Evolutionary conservation across 37 sponge, comb jelly and placozoan genomes (phyloP).

Genomic region (Hormiphora californensis): DNA sequence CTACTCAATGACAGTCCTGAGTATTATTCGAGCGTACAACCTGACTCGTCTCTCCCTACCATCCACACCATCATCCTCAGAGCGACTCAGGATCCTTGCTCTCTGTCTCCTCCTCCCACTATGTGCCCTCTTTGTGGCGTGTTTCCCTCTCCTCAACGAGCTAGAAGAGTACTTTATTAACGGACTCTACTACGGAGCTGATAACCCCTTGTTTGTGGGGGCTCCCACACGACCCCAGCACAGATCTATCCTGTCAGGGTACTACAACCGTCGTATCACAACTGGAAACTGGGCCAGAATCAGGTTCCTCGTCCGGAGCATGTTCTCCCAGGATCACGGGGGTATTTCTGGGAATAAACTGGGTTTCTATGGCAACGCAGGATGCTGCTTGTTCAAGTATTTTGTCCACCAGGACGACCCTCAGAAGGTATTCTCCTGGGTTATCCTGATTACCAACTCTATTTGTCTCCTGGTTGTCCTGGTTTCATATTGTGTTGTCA

Average conservation of each 20-base stretch:
- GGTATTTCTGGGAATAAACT: background rate
- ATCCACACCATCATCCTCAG: background rate
- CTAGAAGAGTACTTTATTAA: background rate
- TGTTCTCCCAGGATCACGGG: background rate
- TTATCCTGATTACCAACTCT: background rate
- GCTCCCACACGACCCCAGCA: background rate
- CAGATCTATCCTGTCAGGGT: background rate
- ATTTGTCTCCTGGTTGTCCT: background rate
- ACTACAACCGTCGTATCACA: background rate
- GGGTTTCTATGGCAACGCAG: background rate
- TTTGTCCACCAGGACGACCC: background rate
- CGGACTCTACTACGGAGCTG: background rate
- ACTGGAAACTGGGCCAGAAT: background rate
- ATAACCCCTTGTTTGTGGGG: background rate
- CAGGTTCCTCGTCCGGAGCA: background rate
- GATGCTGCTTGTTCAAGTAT: slow-evolving; percentile 16
- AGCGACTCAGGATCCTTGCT: background rate
- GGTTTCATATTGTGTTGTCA: background rate
- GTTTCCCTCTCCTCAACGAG: background rate
- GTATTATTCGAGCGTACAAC: background rate
- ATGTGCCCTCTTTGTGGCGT: background rate
- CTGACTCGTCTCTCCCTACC: background rate
- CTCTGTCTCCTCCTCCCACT: background rate
- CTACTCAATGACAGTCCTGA: slow-evolving; percentile 4
- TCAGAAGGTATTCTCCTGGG: background rate